Conservation (phyloP, 1,140 invertebrate genomes). For the Zaprionus kolodkinae region DNA sequence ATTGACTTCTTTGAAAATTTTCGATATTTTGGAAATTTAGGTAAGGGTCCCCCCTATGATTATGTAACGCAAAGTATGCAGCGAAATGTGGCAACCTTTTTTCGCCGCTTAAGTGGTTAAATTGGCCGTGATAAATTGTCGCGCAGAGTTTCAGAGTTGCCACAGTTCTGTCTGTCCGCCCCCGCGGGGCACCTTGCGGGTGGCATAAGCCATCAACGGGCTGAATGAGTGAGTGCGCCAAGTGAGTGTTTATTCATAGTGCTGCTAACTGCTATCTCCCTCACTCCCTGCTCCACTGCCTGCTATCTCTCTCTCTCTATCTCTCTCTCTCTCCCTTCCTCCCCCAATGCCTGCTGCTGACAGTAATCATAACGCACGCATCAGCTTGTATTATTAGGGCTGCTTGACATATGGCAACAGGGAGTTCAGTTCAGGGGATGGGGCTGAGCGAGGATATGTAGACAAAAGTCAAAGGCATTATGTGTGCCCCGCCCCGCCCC, state of each 20-base stretch:
- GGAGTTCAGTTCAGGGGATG: slow-evolving; percentile 64
- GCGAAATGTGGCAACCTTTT: slow-evolving; percentile 60
- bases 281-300: slow-evolving; percentile 17
- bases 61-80: slow-evolving; percentile 37
- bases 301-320: slow-evolving; percentile 20
- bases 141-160: slow-evolving; percentile 68
- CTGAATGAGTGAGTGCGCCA: slow-evolving; percentile 15
- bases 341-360: slow-evolving; percentile 56
- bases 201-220: slow-evolving; percentile 10
- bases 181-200: slow-evolving; percentile 39
- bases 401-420: slow-evolving; percentile 77
- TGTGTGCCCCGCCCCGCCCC: slow-evolving; percentile 15
- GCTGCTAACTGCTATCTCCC: neutral
- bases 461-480: slow-evolving; percentile 61
- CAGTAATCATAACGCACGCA: slow-evolving; percentile 79
- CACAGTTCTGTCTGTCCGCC: slow-evolving; percentile 30
- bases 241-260: slow-evolving; percentile 70
- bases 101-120: slow-evolving; percentile 82
- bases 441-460: neutral
- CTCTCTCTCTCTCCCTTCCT: neutral
- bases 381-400: slow-evolving; percentile 73
- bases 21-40: too few species aligned
- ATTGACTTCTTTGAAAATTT: too few species aligned
- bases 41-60: too few species aligned
- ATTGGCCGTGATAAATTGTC: slow-evolving; percentile 82